Evolutionary conservation across 2,113 vertebrate species (phyloP), one percentile per base, ranked within the genome.

Genomic region (Dissostichus mawsoni): DNA sequence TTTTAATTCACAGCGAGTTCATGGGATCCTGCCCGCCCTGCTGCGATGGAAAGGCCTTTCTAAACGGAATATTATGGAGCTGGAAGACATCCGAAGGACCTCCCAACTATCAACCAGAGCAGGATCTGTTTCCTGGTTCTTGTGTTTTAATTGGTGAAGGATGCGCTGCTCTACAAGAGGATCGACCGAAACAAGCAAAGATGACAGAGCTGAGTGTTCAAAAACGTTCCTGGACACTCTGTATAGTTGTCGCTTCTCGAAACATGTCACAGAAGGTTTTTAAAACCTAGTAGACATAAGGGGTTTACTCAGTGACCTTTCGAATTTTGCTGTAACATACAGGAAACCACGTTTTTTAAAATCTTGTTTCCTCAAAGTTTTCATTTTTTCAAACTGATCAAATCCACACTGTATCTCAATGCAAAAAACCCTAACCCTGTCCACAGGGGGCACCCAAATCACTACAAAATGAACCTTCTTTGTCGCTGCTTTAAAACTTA

Each of bases 41-140:
- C 85, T 94, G 74, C 63, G 8, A 11, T 94, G 83, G 83, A 82
- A 80, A 5, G 75, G 69, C 18, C 78, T 92, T 3, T 69, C 86
- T 20, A 5, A 33, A 3, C 0, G 20, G 2, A 0, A 88, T 16
- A 50, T 87, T 1, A 70, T 0, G 1, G 64, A 92, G 64, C 73
- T 94, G 36, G 52, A 93, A 84, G 33, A 74, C 0, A 73, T 74
- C 13, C 17, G 5, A 17, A 11, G 4, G 3, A 14, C 6, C 23
- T 51, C 2, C 47, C 4, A 23, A 23, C 16, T 67, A n/a, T 25
- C 11, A 41, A 5, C 11, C 47, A n/a, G 1, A 69, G 2, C 53
- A 64, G 13, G 6, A n/a, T n/a, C 56, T 25, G 5, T 0, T 7
- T 55, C 23, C 9, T 72, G 29, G 5, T 76, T 2, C 36, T 63